These are phyloP conservation scores for Druceiella hillmani DNA, from an alignment of 2,888 invertebrate genomes.

Conservation along the genomic window DNA sequence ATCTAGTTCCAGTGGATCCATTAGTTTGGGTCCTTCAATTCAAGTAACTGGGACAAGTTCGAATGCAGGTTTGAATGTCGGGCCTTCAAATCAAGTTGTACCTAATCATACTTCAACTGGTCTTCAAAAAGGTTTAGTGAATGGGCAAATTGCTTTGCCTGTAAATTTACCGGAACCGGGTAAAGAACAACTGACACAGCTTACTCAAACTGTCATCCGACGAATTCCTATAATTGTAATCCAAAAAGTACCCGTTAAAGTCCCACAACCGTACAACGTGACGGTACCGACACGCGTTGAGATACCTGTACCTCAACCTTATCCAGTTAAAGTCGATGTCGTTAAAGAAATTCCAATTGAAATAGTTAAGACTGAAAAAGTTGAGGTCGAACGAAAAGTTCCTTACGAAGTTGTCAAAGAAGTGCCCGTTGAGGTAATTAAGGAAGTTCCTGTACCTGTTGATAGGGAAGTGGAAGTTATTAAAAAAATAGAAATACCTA, in stretches of 20 bases:
- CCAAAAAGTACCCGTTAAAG: slow-evolving; percentile 38
- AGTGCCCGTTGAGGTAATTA: slow-evolving; percentile 43
- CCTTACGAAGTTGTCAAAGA: slow-evolving; percentile 40
- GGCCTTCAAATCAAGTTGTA: too few species aligned
- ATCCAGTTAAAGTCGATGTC: slow-evolving; percentile 44
- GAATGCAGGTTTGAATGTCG: too few species aligned
- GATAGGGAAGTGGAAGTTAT: slow-evolving; percentile 46
- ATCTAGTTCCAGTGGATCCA: too few species aligned
- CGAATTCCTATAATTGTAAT: slow-evolving; percentile 45
- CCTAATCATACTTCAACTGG: too few species aligned
- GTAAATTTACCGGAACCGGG: too few species aligned
- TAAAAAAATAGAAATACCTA: slow-evolving; percentile 40
- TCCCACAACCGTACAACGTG: slow-evolving; percentile 39
- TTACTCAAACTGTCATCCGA: too few species aligned
- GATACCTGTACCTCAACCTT: slow-evolving; percentile 45
- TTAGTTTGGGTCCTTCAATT: too few species aligned
- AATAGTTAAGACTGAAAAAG: slow-evolving; percentile 42
- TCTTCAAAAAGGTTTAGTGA: too few species aligned
- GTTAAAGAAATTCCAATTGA: slow-evolving; percentile 45
- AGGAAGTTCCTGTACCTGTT: slow-evolving; percentile 39
- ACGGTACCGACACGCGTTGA: slow-evolving; percentile 42
- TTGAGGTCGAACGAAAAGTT: slow-evolving; percentile 42
- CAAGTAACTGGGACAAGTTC: too few species aligned
- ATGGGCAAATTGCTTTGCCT: too few species aligned
- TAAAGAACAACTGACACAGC: too few species aligned